phyloP scores from a whole-genome alignment of 1,140 invertebrate species.

The silkworm (Bombyx mori) region ASM3026992v2 NC_085119.1:1164001-1164500 shows the following conservation, averaged over 20 bases:
- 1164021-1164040: no score
- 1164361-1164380: not conserved
- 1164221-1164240: constrained; percentile 30
- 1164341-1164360: constrained; percentile 31
- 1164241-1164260: constrained; percentile 40
- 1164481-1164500: no score
- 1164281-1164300: constrained; percentile 43
- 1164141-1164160: no score
- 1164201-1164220: constrained; percentile 26
- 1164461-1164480: no score
- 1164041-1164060: no score
- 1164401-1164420: no score
- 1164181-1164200: constrained; percentile 25
- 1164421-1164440: no score
- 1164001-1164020: no score
- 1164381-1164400: not conserved
- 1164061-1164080: no score
- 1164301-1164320: constrained; percentile 39
- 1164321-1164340: constrained; percentile 26
- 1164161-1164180: not conserved
- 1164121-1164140: not conserved
- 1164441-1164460: no score
- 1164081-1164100: no score
- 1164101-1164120: no score
- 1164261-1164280: constrained; percentile 43